A percentile compares a stretch with the other conserved stretches of the same genome.
Evolutionary conservation across 2,113 vertebrate species (phyloP).

Genomic region (Oryzias celebensis): DNA sequence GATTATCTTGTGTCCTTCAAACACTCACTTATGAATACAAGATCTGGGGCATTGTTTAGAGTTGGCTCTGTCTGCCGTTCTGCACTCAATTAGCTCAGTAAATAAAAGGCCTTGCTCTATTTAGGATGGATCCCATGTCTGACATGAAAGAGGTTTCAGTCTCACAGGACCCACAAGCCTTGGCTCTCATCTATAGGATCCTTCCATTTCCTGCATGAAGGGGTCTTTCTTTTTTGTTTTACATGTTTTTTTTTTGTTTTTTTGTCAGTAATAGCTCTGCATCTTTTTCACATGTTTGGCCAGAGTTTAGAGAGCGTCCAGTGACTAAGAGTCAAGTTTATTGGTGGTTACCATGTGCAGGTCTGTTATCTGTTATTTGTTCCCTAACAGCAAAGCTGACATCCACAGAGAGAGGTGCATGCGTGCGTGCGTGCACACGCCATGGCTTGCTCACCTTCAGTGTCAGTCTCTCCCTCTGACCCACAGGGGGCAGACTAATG

Average conservation of each 20-base stretch:
- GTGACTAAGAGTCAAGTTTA: slow-evolving; percentile 44
- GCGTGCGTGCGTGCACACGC: slow-evolving; percentile 11
- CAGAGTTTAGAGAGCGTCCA: slow-evolving; percentile 30
- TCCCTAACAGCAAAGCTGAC: slow-evolving; percentile 60
- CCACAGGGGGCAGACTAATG: slow-evolving; percentile 79
- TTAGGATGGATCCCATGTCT: slow-evolving; percentile 71
- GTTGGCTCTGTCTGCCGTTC: slow-evolving; percentile 52
- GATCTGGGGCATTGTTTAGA: slow-evolving; percentile 70
- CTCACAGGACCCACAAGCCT: slow-evolving; percentile 58
- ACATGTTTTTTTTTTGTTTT: slow-evolving; percentile 5
- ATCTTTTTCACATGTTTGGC: slow-evolving; percentile 39
- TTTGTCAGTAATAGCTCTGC: slow-evolving; percentile 29
- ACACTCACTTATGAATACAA: slow-evolving; percentile 65
- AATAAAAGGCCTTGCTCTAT: slow-evolving; percentile 73
- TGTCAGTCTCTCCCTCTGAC: slow-evolving; percentile 58
- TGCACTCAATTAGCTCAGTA: slow-evolving; percentile 71
- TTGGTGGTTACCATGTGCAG: slow-evolving; percentile 47
- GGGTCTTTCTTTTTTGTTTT: neutral
- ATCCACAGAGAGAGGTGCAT: slow-evolving; percentile 50
- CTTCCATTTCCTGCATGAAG: slow-evolving; percentile 30
- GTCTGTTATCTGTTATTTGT: slow-evolving; percentile 52
- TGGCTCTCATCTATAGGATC: slow-evolving; percentile 54
- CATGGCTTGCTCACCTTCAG: slow-evolving; percentile 14
- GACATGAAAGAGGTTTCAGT: slow-evolving; percentile 69
- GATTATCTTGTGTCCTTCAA: slow-evolving; percentile 70